Conservation (phyloP, 2,113 vertebrate genomes). For the Hippocampus comes region DNA sequence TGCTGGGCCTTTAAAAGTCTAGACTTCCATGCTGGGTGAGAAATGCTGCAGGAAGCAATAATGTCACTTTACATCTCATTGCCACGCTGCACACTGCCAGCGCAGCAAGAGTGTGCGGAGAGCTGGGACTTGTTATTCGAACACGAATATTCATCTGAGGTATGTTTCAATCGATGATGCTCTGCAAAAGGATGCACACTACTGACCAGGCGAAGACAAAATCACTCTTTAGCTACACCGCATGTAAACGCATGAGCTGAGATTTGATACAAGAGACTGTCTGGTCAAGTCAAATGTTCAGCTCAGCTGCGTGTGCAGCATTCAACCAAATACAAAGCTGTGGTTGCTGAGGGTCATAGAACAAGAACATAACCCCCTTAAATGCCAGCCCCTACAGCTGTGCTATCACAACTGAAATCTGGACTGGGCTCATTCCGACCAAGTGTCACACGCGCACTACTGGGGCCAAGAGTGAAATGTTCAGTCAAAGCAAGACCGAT, state of each 20-base stretch:
- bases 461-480: constrained; percentile 4
- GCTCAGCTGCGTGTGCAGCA: constrained; percentile 27
- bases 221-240: neutral
- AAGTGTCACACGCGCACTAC: constrained; percentile 33
- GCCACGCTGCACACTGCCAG: constrained; percentile 42
- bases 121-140: constrained; percentile 28
- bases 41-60: constrained; percentile 58
- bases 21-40: constrained; percentile 29
- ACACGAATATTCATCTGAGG: constrained; percentile 50
- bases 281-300: constrained; percentile 1
- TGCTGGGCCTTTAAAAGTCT: constrained; percentile 1
- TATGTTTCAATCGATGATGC: constrained; percentile 25
- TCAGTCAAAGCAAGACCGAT: constrained; percentile 10
- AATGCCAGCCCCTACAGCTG: constrained; percentile 46
- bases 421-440: constrained; percentile 9
- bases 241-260: constrained; percentile 3
- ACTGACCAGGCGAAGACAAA: neutral
- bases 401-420: constrained; percentile 2
- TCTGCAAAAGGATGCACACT: constrained; percentile 5
- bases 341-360: constrained; percentile 36
- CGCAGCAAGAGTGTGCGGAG: constrained; percentile 44
- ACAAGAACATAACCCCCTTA: constrained; percentile 41
- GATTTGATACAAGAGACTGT: constrained; percentile 13
- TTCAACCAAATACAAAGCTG: constrained; percentile 33
- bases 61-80: constrained; percentile 61